These are phyloP conservation scores for Bolinopsis microptera DNA, from an alignment of 37 sponge, comb jelly and placozoan species.

Conservation along the genomic window DNA sequence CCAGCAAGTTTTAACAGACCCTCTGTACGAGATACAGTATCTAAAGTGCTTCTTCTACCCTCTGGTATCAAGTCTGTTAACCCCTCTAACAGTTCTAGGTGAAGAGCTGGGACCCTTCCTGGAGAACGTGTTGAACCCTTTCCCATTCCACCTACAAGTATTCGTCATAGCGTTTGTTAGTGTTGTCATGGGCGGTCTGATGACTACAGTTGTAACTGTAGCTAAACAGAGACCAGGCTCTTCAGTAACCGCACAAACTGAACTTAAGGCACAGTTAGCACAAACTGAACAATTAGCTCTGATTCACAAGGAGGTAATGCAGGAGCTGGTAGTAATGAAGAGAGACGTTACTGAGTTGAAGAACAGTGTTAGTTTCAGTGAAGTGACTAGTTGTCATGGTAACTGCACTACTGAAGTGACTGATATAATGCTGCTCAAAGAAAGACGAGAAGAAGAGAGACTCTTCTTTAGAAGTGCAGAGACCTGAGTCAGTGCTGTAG, in stretches of 20 bases:
- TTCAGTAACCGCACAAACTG: too few species aligned
- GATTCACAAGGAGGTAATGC: background rate
- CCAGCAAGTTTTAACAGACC: background rate
- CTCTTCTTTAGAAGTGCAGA: too few species aligned
- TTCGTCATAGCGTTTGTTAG: background rate
- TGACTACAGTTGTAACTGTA: background rate
- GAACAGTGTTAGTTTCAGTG: background rate
- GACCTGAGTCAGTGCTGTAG: too few species aligned
- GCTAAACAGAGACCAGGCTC: background rate
- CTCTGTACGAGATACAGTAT: background rate
- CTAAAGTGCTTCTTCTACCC: slow-evolving; percentile 30
- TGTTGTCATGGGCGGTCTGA: background rate
- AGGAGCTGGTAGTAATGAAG: background rate
- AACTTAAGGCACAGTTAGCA: background rate
- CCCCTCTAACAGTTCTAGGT: slow-evolving; percentile 25
- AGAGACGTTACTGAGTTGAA: background rate
- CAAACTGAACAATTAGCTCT: background rate
- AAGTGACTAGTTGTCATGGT: too few species aligned
- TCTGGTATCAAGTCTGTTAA: background rate
- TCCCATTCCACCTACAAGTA: slow-evolving; percentile 31
- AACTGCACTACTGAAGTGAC: too few species aligned
- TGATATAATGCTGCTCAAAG: background rate
- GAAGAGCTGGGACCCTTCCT: slow-evolving; percentile 57
- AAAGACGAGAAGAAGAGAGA: too few species aligned
- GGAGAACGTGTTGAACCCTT: slow-evolving; percentile 5